Conservation (phyloP, 2,797 vertebrate genomes). For the Mormyrops boulengeri region DNA sequence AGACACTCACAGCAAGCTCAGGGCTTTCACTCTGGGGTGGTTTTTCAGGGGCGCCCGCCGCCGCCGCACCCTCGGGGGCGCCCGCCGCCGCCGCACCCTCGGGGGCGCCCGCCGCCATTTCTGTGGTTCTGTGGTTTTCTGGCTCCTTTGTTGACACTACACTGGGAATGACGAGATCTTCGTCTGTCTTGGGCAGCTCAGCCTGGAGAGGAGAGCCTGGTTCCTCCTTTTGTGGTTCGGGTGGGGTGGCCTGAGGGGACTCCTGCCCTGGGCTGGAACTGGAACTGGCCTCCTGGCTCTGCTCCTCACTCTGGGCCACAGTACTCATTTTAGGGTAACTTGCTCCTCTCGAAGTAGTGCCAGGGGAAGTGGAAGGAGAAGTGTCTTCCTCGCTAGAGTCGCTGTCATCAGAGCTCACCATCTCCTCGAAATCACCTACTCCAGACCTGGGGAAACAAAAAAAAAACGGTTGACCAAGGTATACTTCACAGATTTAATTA, state of each 20-base stretch:
- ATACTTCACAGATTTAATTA: neutral
- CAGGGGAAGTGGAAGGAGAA: conserved; percentile 28
- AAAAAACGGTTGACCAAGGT: neutral
- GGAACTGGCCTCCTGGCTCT: conserved; percentile 32
- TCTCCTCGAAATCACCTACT: conserved; percentile 54
- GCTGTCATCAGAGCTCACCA: conserved; percentile 55
- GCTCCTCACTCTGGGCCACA: conserved; percentile 11
- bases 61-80: neutral
- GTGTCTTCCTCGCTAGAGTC: conserved; percentile 42
- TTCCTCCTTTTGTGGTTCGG: neutral
- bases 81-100: neutral
- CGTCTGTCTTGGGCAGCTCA: neutral
- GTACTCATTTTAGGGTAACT: neutral
- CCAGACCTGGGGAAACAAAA: conserved; percentile 46
- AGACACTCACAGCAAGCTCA: conserved; percentile 23
- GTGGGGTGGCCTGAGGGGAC: conserved; percentile 14
- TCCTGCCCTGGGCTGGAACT: conserved; percentile 19
- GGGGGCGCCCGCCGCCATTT: neutral
- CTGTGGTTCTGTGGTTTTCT: neutral
- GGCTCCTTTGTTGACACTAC: neutral
- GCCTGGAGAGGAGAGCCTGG: conserved; percentile 17
- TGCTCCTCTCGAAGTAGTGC: conserved; percentile 20
- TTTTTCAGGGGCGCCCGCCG: no score
- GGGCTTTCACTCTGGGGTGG: conserved; percentile 15
- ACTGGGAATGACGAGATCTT: neutral